These are phyloP conservation scores for Brachypodius melanocephalos DNA, from an alignment of 2,113 vertebrate genomes.

Conservation along the genomic window DNA sequence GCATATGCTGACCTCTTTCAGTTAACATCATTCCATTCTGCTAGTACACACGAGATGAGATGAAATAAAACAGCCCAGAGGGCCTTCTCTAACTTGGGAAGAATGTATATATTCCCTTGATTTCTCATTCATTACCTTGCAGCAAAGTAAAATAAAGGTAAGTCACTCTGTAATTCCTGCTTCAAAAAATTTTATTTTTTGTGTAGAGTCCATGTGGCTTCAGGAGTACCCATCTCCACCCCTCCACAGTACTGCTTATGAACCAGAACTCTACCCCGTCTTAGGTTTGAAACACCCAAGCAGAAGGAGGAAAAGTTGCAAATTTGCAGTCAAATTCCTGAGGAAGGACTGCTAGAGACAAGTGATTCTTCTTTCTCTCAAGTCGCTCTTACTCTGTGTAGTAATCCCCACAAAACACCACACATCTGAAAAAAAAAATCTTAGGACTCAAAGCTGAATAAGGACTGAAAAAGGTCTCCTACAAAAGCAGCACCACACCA, in stretches of 20 bases:
- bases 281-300: background rate
- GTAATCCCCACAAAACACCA: background rate
- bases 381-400: background rate
- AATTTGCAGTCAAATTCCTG: background rate
- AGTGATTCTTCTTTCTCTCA: background rate
- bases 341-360: background rate
- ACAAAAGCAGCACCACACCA: background rate
- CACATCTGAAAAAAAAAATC: background rate
- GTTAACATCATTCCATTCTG: background rate
- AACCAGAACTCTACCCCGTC: background rate
- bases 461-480: background rate
- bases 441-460: background rate
- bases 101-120: background rate
- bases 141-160: background rate
- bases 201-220: background rate
- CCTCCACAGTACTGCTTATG: background rate
- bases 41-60: background rate
- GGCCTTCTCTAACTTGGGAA: background rate
- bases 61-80: background rate
- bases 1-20: constrained; percentile 30
- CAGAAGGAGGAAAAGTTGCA: background rate
- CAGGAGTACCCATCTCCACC: background rate
- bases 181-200: background rate
- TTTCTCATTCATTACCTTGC: background rate
- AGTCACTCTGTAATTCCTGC: background rate